Evolutionary conservation across 2,888 invertebrate genomes (phyloP).

Genomic region (Pherbina coryleti): DNA sequence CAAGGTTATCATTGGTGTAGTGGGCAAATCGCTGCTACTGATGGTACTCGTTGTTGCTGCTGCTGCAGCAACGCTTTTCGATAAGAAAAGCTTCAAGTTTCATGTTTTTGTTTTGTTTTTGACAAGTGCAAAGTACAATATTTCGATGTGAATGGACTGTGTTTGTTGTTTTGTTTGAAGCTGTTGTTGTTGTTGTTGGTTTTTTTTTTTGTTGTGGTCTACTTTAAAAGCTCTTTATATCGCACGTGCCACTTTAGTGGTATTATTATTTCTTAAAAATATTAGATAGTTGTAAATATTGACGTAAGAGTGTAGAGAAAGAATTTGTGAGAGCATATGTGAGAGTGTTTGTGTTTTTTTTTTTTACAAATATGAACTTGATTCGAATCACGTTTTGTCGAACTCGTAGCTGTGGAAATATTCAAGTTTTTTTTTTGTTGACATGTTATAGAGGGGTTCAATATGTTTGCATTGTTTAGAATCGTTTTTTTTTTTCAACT

Average conservation of each 20-base stretch:
- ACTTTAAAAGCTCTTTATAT: not conserved
- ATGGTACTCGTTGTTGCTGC: not conserved
- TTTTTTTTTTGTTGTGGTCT: not conserved
- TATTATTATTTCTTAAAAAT: too few species aligned
- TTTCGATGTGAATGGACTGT: constrained; percentile 24
- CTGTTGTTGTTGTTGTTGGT: not conserved
- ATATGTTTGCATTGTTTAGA: too few species aligned
- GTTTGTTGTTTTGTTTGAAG: not conserved
- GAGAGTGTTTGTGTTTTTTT: too few species aligned
- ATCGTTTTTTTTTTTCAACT: too few species aligned
- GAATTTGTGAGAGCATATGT: too few species aligned
- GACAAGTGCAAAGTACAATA: constrained; percentile 19
- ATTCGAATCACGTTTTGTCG: too few species aligned
- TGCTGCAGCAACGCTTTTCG: not conserved
- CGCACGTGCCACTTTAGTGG: not conserved
- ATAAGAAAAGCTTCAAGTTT: not conserved
- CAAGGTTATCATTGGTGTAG: constrained; percentile 20
- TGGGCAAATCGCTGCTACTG: not conserved
- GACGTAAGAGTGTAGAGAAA: too few species aligned
- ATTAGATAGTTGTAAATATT: too few species aligned
- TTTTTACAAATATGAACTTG: too few species aligned
- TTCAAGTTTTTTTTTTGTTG: too few species aligned
- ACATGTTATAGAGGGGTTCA: too few species aligned
- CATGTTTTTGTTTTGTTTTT: not conserved
- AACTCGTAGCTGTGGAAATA: too few species aligned